Percentiles rank a stretch among this genome's conserved stretches.
Evolutionary conservation across 2,888 invertebrate species (phyloP).

Genomic region (Noctuana brunneofusca): DNA sequence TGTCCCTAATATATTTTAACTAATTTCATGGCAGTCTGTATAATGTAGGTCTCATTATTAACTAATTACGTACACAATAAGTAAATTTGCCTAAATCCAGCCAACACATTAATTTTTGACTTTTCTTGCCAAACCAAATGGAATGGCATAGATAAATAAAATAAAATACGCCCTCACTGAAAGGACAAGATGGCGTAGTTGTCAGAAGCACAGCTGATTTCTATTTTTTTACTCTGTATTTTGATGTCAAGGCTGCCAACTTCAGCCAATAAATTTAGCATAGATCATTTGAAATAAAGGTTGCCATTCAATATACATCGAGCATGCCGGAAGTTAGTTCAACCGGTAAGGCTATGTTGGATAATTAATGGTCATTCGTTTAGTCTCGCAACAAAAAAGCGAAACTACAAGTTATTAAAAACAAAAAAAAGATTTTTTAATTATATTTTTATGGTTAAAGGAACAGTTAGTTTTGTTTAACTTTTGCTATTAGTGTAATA

Average conservation of each 20-base stretch:
- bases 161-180: constrained; percentile 18
- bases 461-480: no score
- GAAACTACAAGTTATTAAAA: no score
- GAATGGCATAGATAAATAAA: constrained; percentile 23
- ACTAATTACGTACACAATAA: constrained; percentile 48
- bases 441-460: no score
- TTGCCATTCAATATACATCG: background rate
- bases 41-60: constrained; percentile 51
- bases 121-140: constrained; percentile 57
- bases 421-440: no score
- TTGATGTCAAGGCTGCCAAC: background rate
- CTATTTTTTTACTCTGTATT: constrained; percentile 14
- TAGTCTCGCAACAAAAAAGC: no score
- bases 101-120: constrained; percentile 69
- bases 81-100: constrained; percentile 55
- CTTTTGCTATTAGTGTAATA: no score
- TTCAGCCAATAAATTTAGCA: background rate
- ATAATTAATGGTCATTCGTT: no score
- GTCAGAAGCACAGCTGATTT: constrained; percentile 42
- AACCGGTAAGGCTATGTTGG: no score
- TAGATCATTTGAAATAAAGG: background rate
- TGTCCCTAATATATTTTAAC: constrained; percentile 46
- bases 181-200: constrained; percentile 10
- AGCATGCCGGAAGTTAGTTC: background rate
- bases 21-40: constrained; percentile 52